Evolutionary conservation across 2,113 vertebrate genomes (phyloP).

Genomic region (Notothenia rossii): DNA sequence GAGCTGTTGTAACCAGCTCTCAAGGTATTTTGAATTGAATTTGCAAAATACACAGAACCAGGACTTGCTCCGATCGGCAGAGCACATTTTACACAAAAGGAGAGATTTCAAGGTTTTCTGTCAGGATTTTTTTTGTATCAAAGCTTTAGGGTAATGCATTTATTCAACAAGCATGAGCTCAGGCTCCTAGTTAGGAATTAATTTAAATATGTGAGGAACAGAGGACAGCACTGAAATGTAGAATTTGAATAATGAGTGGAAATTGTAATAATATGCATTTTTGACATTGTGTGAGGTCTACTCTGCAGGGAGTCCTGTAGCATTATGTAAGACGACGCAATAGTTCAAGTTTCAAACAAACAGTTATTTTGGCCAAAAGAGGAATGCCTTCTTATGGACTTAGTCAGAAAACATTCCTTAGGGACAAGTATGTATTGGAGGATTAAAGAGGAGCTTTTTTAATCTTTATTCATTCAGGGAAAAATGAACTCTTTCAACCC

Average conservation of each 20-base stretch:
- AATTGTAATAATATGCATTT: constrained; percentile 14
- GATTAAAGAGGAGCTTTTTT: constrained; percentile 37
- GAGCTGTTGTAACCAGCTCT: constrained; percentile 2
- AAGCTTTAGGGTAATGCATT: not conserved
- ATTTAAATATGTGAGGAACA: not conserved
- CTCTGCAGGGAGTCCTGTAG: constrained; percentile 27
- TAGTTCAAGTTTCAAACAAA: constrained; percentile 33
- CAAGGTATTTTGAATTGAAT: not conserved
- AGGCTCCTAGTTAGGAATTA: not conserved
- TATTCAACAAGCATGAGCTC: constrained; percentile 6
- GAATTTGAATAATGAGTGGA: constrained; percentile 22
- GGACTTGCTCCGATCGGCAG: constrained; percentile 1
- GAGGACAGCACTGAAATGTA: not conserved
- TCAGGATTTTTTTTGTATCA: too few relatives aligned
- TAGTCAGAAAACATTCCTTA: not conserved
- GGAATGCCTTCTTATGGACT: constrained; percentile 12
- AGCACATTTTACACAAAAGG: not conserved
- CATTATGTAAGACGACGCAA: constrained; percentile 43
- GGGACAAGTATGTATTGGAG: constrained; percentile 29
- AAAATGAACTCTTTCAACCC: constrained; percentile 27
- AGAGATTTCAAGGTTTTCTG: not conserved
- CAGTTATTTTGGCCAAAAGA: constrained; percentile 45
- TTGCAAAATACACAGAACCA: not conserved
- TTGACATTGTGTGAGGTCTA: constrained; percentile 10
- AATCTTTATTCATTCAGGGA: constrained; percentile 29